Percentiles rank a stretch among this genome's conserved stretches.
phyloP scores from a whole-genome alignment of 2,888 invertebrate genomes.

The Drosophila picticornis region DNA sequence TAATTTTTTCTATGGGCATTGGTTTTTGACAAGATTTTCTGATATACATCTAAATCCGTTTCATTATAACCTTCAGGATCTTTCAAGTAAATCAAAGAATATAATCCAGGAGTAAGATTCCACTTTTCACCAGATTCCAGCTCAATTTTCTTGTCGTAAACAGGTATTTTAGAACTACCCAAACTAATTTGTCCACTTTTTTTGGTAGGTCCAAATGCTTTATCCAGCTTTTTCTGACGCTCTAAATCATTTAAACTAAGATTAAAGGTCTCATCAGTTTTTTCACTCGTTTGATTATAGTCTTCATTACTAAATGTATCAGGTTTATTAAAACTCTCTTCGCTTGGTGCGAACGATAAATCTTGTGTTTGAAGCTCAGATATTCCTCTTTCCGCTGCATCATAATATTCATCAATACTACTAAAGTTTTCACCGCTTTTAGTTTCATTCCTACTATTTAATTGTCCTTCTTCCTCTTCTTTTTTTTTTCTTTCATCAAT shows the following conservation, averaged over 20 bases:
- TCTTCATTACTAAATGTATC: background rate
- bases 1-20: background rate
- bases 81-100: background rate
- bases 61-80: background rate
- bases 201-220: background rate
- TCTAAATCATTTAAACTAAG: background rate
- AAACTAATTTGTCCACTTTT: background rate
- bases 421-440: background rate
- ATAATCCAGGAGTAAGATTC: too few species aligned
- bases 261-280: background rate
- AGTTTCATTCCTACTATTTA: background rate
- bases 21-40: background rate
- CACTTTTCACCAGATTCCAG: too few species aligned
- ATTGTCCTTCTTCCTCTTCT: background rate
- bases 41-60: background rate
- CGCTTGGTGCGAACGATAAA: too few species aligned
- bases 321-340: too few species aligned
- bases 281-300: background rate
- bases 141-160: too few species aligned
- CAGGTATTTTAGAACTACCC: too few species aligned
- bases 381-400: too few species aligned
- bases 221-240: too few species aligned
- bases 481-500: background rate
- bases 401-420: background rate
- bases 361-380: too few species aligned